Evolutionary conservation across 2,888 invertebrate genomes (phyloP).

Genomic region (Thecocarcelia acutangulata): DNA sequence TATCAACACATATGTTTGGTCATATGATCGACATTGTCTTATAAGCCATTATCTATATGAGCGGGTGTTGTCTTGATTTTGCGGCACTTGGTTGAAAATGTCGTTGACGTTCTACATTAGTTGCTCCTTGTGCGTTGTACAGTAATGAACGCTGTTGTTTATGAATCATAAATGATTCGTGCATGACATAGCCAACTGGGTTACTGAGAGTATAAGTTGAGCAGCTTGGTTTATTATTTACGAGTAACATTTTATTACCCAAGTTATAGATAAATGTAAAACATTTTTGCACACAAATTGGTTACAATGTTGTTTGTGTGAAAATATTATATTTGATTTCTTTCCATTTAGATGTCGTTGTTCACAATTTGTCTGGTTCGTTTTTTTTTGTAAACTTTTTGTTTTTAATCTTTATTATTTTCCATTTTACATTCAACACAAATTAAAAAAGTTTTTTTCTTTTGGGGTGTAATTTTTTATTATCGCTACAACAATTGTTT

Average conservation of each 20-base stretch:
- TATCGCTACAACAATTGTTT: slow-evolving; percentile 44
- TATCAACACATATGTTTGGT: no score
- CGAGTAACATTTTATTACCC: slow-evolving; percentile 61
- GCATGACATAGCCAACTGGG: no score
- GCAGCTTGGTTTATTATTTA: slow-evolving; percentile 41
- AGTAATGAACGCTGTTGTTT: no score
- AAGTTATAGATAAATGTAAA: slow-evolving; percentile 61
- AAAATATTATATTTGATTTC: slow-evolving; percentile 31
- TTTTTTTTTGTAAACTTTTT: slow-evolving; percentile 6
- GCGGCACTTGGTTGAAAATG: no score
- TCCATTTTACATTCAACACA: slow-evolving; percentile 34
- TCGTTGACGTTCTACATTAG: no score
- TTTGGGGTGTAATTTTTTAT: slow-evolving; percentile 38
- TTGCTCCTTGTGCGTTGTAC: no score
- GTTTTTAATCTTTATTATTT: slow-evolving; percentile 27
- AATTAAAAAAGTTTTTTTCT: slow-evolving; percentile 46
- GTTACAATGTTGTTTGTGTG: slow-evolving; percentile 53
- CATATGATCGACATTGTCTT: no score
- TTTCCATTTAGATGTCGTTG: slow-evolving; percentile 9
- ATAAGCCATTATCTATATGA: no score
- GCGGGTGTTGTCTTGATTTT: no score
- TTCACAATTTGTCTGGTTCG: slow-evolving; percentile 20
- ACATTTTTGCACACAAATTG: slow-evolving; percentile 54
- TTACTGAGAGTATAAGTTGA: background rate
- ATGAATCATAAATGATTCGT: no score